Base-by-base conservation (phyloP, 2,113 vertebrate genomes). In the Amblyopsis rosae region DNA sequence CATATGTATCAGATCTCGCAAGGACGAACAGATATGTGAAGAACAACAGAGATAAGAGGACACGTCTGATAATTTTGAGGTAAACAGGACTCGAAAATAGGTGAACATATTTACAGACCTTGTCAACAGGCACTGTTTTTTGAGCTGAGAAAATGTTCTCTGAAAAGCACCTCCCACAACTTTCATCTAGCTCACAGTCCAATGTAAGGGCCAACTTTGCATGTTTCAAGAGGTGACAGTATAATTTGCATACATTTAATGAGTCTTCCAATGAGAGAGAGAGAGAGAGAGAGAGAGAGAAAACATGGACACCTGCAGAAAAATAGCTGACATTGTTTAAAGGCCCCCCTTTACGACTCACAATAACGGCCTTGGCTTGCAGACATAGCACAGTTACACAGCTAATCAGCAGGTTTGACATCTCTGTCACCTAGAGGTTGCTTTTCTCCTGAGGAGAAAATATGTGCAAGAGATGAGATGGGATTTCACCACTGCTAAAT, bases 201-300 rank as follows among this genome's bases (percentile, higher is more conserved):
- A 75, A 73, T 76, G 72, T 70, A 76, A 77, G 76, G 65, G 80
- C 19, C 32, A 49, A 54, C 84, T 90, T 88, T 86, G 81, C 81
- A 86, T 88, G 73, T 84, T 86, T 81, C 73, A 77, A 77, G 76
- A 66, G 80, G 76, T 87, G 83, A 89, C 83, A 79, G 78, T 83
- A 70, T 65, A 33, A 85, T 90, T 87, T 87, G 80, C 89, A 88
- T 89, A 85, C 79, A 86, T 87, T 84, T 88, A 87, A 89, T 88
- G 81, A 89, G 81, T 65, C 76, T 86, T 87, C 80, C 79, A 69
- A 59, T 17, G 56, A 19, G 33, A 49, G 32, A 12, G 26, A 13
- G 26, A 33, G 67, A 70, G 32, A 48, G 66, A 67, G 76, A 71
- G 82, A 86, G 68, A 59, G 80, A 81, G 85, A 46, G 54, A 88